A percentile compares a stretch with the other conserved stretches of the same genome.
phyloP scores from a whole-genome alignment of 2,888 invertebrate species.

The Brachycybe producta region DNA sequence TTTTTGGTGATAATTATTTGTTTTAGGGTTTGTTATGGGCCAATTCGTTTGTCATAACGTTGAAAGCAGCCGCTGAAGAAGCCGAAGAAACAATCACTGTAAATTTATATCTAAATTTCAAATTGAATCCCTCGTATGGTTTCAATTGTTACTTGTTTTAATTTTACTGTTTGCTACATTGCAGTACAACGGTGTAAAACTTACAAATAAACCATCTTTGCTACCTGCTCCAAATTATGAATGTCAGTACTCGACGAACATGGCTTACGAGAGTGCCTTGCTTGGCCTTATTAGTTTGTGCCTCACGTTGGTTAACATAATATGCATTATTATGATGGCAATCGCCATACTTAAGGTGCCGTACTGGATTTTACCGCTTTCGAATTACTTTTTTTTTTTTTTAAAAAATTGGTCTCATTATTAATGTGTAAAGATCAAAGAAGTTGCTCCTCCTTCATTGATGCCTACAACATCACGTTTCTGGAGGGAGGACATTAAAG shows the following conservation, averaged over 20 bases:
- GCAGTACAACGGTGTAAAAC: no score
- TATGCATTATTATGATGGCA: slow-evolving; percentile 68
- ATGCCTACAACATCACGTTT: slow-evolving; percentile 58
- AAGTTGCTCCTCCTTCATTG: slow-evolving; percentile 66
- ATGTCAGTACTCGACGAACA: slow-evolving; percentile 56
- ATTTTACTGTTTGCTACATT: no score
- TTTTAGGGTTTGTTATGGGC: slow-evolving; percentile 20
- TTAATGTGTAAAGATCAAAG: no score
- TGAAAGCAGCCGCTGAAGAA: slow-evolving; percentile 15
- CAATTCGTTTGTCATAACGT: slow-evolving; percentile 16
- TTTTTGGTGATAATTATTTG: background rate
- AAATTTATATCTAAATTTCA: no score
- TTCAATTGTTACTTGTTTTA: no score
- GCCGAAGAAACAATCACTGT: background rate
- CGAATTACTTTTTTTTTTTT: slow-evolving; percentile 3
- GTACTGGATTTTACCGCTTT: background rate
- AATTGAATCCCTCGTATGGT: no score
- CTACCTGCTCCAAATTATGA: slow-evolving; percentile 27
- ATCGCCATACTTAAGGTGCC: slow-evolving; percentile 58
- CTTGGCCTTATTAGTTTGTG: slow-evolving; percentile 67
- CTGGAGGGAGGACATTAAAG: slow-evolving; percentile 66
- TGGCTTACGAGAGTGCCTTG: slow-evolving; percentile 60
- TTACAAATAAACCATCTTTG: slow-evolving; percentile 14
- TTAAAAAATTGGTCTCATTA: no score
- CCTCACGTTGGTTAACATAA: slow-evolving; percentile 65